phyloP scores from a whole-genome alignment of 2,113 vertebrate genomes.

The Festucalex cinctus region DNA sequence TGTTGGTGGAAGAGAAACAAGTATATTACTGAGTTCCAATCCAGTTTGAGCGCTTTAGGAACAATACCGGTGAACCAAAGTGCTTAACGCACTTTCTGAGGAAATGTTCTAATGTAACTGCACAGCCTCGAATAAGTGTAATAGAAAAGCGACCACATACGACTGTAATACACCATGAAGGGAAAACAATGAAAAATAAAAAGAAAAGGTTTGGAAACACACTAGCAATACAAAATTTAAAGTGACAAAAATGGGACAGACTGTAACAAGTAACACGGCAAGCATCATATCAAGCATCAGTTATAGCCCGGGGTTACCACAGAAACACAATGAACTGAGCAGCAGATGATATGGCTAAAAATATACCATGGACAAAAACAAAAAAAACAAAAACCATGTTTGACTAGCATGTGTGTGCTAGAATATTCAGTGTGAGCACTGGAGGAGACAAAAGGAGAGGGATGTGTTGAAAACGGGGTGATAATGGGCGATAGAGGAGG shows the following conservation, averaged over 20 bases:
- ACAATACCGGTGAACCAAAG: too few relatives aligned
- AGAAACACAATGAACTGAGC: constrained; percentile 46
- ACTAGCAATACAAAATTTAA: not conserved
- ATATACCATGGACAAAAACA: constrained; percentile 18
- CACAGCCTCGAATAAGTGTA: too few relatives aligned
- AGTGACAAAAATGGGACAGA: not conserved
- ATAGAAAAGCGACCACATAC: too few relatives aligned
- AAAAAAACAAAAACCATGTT: constrained; percentile 13
- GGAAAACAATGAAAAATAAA: not conserved
- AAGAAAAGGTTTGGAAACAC: not conserved
- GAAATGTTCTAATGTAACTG: too few relatives aligned
- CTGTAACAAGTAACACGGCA: constrained; percentile 20
- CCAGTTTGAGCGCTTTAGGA: too few relatives aligned
- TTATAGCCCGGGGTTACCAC: constrained; percentile 48
- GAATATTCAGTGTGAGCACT: constrained; percentile 11
- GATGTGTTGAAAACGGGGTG: constrained; percentile 46
- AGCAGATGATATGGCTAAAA: constrained; percentile 45
- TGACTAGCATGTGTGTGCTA: not conserved
- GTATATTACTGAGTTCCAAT: too few relatives aligned
- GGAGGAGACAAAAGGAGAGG: constrained; percentile 35
- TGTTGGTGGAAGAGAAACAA: too few relatives aligned
- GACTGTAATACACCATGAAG: not conserved
- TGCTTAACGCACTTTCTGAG: too few relatives aligned
- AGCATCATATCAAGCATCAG: constrained; percentile 31
- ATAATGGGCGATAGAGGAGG: constrained; percentile 44